These are phyloP conservation scores for Ptilorrhoa leucosticta DNA, from an alignment of 2,113 vertebrate species.

Conservation along the genomic window DNA sequence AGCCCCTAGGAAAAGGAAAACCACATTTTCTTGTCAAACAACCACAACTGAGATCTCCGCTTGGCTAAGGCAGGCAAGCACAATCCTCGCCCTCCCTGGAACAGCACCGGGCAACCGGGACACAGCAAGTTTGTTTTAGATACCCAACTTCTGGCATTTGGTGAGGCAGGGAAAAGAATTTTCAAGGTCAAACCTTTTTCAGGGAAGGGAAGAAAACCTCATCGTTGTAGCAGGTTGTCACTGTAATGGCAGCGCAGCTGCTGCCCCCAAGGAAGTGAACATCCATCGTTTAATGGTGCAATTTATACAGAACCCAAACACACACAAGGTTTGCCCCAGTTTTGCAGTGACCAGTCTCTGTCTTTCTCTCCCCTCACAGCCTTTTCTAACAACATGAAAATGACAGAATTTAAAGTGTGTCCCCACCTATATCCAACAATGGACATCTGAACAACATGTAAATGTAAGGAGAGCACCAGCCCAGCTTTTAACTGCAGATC, in stretches of 20 bases:
- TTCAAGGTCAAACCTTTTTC: neutral
- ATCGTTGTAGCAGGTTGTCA: neutral
- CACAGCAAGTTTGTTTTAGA: neutral
- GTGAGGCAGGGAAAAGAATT: neutral
- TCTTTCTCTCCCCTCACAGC: neutral
- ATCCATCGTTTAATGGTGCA: neutral
- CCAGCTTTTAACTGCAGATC: neutral
- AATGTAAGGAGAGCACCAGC: neutral
- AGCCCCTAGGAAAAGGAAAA: slow-evolving; percentile 20
- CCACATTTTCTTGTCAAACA: slow-evolving; percentile 22
- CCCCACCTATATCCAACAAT: neutral
- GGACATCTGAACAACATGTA: neutral
- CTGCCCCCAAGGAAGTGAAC: neutral
- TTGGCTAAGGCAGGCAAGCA: neutral
- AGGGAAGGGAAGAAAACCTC: neutral
- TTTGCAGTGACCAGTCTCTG: neutral
- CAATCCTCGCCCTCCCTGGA: neutral
- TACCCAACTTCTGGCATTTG: neutral
- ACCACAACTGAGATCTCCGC: neutral
- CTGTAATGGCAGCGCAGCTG: neutral
- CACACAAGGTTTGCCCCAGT: neutral
- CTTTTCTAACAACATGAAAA: neutral
- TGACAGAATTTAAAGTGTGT: neutral
- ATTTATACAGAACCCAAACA: neutral
- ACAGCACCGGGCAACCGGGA: fast-evolving